Conservation (phyloP, 2,797 vertebrate genomes). For the Adelosebastes latens region DNA sequence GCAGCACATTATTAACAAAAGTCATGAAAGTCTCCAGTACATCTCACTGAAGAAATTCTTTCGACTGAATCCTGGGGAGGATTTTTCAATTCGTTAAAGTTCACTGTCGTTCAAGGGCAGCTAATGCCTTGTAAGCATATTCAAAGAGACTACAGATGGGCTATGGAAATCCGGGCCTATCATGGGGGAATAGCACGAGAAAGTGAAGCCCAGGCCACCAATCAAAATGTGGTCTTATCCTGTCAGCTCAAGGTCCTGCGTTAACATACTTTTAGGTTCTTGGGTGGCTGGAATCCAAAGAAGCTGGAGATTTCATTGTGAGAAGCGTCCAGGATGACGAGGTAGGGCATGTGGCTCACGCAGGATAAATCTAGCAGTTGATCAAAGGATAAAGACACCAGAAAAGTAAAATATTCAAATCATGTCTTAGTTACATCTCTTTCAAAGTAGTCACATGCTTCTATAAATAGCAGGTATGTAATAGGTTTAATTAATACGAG, state of each 20-base stretch:
- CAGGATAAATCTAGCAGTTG: conserved; percentile 89
- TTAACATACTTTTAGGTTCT: conserved; percentile 88
- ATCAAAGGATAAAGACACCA: not conserved
- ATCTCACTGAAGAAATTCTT: conserved; percentile 8
- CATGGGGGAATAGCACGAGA: conserved; percentile 67
- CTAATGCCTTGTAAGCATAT: conserved; percentile 70
- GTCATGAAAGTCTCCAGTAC: conserved; percentile 3
- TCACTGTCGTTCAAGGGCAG: conserved; percentile 72
- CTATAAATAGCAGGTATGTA: not conserved
- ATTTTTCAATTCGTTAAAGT: conserved; percentile 45
- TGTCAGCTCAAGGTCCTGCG: conserved; percentile 77
- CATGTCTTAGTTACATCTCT: not conserved
- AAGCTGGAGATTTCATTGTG: conserved; percentile 88
- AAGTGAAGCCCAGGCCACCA: conserved; percentile 55
- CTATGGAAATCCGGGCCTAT: conserved; percentile 67
- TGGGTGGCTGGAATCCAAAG: conserved; percentile 89
- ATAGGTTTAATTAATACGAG: not conserved
- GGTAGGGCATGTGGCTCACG: conserved; percentile 89
- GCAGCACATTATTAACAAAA: conserved; percentile 13
- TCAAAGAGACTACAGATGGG: conserved; percentile 75
- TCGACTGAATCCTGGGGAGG: conserved; percentile 16
- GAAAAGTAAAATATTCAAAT: not conserved
- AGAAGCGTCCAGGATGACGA: conserved; percentile 88
- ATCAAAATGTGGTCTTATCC: conserved; percentile 70
- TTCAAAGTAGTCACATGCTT: not conserved